Conservation (phyloP, 2,113 vertebrate genomes). For the rabbit (Oryctolagus cuniculus) region DNA sequence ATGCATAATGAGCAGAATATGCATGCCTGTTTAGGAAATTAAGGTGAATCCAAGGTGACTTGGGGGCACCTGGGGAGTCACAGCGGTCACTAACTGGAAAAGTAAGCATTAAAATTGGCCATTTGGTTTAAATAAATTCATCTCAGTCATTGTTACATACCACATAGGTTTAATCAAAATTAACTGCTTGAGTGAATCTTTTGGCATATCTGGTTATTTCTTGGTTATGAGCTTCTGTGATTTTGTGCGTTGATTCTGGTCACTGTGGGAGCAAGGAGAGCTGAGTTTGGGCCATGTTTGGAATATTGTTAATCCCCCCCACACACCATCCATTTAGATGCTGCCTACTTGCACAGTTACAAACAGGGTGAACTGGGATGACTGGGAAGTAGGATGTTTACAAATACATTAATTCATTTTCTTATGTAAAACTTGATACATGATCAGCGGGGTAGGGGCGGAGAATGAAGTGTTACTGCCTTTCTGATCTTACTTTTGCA, state of each 20-base stretch:
- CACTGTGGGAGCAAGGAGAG: not conserved
- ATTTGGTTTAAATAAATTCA: slow-evolving; percentile 73
- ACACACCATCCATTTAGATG: not conserved
- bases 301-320: not conserved
- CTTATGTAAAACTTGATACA: not conserved
- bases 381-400: not conserved
- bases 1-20: slow-evolving; percentile 69
- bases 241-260: not conserved
- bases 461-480: not conserved
- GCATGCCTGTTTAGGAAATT: slow-evolving; percentile 79
- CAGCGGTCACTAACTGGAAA: slow-evolving; percentile 71
- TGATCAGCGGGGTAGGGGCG: not conserved
- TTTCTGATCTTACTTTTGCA: not conserved
- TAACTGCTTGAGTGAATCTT: slow-evolving; percentile 68
- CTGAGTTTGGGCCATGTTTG: not conserved
- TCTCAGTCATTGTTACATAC: slow-evolving; percentile 61
- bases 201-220: slow-evolving; percentile 31
- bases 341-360: not conserved
- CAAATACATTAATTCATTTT: not conserved
- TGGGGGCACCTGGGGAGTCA: slow-evolving; percentile 53
- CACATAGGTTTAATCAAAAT: slow-evolving; percentile 67
- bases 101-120: slow-evolving; percentile 70
- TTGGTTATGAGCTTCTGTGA: not conserved
- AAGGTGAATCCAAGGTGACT: slow-evolving; percentile 80
- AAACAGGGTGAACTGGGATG: not conserved